Percentiles rank a stretch among this genome's conserved stretches.
Conservation (phyloP, 2,888 invertebrate genomes). For the Scrobipalpa atriplicella region DNA sequence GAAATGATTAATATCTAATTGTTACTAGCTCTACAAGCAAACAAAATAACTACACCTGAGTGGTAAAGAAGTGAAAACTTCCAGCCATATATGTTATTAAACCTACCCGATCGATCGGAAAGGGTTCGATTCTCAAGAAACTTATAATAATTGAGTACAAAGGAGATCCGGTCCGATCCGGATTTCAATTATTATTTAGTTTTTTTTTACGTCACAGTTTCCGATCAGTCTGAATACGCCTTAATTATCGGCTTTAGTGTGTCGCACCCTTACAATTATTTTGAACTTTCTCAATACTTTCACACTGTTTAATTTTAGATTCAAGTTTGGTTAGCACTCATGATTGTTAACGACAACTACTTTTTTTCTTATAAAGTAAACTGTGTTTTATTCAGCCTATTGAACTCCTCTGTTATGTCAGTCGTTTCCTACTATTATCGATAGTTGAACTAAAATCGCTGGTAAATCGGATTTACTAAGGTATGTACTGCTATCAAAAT, state of each 20-base stretch:
- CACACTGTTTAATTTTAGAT: slow-evolving; percentile 26
- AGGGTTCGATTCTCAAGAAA: slow-evolving; percentile 70
- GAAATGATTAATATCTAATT: not conserved
- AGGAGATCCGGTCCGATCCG: slow-evolving; percentile 79
- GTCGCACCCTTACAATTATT: slow-evolving; percentile 68
- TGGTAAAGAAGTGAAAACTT: slow-evolving; percentile 62
- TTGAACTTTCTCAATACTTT: slow-evolving; percentile 62
- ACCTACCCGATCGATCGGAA: slow-evolving; percentile 76
- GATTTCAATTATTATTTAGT: slow-evolving; percentile 69
- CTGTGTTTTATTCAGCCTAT: too few relatives aligned
- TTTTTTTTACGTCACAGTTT: slow-evolving; percentile 61
- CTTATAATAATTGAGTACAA: slow-evolving; percentile 76
- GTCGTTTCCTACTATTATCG: too few relatives aligned
- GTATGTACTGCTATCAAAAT: too few relatives aligned
- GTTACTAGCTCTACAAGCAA: not conserved
- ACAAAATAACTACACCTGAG: slow-evolving; percentile 60
- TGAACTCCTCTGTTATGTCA: too few relatives aligned
- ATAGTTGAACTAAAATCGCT: too few relatives aligned
- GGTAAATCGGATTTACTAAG: too few relatives aligned
- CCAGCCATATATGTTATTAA: slow-evolving; percentile 76
- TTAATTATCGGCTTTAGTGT: slow-evolving; percentile 77
- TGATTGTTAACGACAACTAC: not conserved
- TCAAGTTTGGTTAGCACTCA: not conserved
- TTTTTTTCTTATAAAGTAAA: too few relatives aligned
- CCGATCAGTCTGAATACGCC: slow-evolving; percentile 81